Conservation (phyloP, 2,113 vertebrate species). For the Macaca nemestrina region DNA sequence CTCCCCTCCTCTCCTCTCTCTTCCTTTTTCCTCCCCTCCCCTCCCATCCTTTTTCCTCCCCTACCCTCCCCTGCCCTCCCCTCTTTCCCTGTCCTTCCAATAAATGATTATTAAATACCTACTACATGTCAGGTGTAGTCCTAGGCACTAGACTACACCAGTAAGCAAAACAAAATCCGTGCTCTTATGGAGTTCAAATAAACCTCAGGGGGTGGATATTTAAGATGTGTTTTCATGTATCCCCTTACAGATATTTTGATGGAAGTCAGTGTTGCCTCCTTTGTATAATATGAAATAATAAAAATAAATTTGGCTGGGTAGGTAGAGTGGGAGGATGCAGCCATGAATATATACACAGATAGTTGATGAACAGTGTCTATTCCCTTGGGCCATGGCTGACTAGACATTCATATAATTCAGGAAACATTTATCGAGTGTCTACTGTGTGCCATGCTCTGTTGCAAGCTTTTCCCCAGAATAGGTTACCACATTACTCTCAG, state of each 20-base stretch:
- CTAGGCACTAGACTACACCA: neutral
- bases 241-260: neutral
- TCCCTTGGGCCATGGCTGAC: neutral
- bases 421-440: neutral
- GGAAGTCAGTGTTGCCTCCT: neutral
- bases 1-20: neutral
- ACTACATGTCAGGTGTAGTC: neutral
- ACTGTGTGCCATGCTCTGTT: neutral
- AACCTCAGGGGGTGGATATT: neutral
- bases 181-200: neutral
- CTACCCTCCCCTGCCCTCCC: neutral
- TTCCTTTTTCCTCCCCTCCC: neutral
- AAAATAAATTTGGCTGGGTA: neutral
- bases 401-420: neutral
- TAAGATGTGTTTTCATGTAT: neutral
- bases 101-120: neutral
- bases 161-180: neutral
- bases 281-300: neutral
- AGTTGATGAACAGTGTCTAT: neutral
- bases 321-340: neutral
- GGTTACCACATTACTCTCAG: neutral
- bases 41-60: too few relatives aligned
- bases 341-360: too few relatives aligned
- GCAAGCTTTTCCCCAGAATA: neutral
- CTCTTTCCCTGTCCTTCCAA: neutral